Evolutionary conservation across 2,888 invertebrate genomes (phyloP).

Genomic region (Elysia crispata): DNA sequence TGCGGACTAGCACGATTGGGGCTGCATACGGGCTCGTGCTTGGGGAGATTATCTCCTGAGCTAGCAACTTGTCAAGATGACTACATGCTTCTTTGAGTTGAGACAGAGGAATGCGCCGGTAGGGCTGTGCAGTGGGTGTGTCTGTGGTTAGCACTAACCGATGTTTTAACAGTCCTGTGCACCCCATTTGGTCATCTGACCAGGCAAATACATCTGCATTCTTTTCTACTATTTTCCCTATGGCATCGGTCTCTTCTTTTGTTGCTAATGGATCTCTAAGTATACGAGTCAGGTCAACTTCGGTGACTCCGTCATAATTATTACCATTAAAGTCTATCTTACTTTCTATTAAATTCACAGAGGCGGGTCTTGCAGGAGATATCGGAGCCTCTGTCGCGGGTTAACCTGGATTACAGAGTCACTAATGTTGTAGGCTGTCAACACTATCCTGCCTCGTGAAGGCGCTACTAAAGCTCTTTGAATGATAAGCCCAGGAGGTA

Average conservation of each 20-base stretch:
- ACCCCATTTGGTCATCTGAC: not conserved
- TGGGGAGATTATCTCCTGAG: slow-evolving; percentile 46
- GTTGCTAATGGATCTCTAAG: no score
- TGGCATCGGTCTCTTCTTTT: not conserved
- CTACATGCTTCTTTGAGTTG: slow-evolving; percentile 35
- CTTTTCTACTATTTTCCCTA: not conserved
- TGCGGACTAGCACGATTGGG: slow-evolving; percentile 53
- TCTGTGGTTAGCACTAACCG: not conserved
- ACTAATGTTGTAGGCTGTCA: no score
- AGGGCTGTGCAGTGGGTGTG: slow-evolving; percentile 29
- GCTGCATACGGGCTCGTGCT: slow-evolving; percentile 52
- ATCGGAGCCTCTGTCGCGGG: no score
- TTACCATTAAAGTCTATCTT: no score
- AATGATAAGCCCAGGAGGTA: not conserved
- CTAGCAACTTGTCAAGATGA: slow-evolving; percentile 47
- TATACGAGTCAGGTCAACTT: no score
- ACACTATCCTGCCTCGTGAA: not conserved
- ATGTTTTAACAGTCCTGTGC: not conserved
- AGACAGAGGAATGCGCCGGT: slow-evolving; percentile 41
- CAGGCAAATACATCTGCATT: not conserved
- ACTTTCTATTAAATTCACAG: no score
- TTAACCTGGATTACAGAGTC: no score
- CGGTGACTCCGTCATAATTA: no score
- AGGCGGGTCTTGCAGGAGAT: no score
- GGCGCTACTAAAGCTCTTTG: not conserved